Evolutionary conservation across 2,888 invertebrate species (phyloP).

Genomic region (Eledona agricola): DNA sequence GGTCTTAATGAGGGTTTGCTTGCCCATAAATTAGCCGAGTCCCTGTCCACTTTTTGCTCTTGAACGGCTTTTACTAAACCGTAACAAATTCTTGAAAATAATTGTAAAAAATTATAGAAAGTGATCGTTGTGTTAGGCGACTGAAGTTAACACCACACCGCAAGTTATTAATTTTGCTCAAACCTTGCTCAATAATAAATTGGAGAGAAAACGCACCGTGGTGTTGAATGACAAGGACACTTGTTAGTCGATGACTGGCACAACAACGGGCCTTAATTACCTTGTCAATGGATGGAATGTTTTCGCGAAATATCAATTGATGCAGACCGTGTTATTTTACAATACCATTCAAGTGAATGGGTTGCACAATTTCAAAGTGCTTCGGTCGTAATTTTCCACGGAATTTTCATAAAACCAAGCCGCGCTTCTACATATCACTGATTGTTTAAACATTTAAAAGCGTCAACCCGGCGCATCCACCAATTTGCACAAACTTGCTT

Average conservation of each 20-base stretch:
- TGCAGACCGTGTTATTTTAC: slow-evolving; percentile 9
- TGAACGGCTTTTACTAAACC: too few species aligned
- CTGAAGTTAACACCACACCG: too few species aligned
- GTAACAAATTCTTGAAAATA: too few species aligned
- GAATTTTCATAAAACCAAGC: too few species aligned
- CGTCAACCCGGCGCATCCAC: too few species aligned
- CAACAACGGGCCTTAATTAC: slow-evolving; percentile 36
- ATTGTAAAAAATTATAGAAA: too few species aligned
- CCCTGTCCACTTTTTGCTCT: slow-evolving; percentile 17
- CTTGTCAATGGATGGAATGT: slow-evolving; percentile 34
- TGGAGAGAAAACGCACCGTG: slow-evolving; percentile 28
- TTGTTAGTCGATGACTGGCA: slow-evolving; percentile 34
- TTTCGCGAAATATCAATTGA: slow-evolving; percentile 23
- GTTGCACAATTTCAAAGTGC: too few species aligned
- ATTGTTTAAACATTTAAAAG: too few species aligned
- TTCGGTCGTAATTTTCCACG: too few species aligned
- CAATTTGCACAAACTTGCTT: too few species aligned
- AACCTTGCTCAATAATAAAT: slow-evolving; percentile 22
- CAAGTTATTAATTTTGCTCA: slow-evolving; percentile 30
- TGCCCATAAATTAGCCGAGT: slow-evolving; percentile 12
- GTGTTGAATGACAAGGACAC: slow-evolving; percentile 38
- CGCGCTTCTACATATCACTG: too few species aligned
- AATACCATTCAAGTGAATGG: slow-evolving; percentile 4
- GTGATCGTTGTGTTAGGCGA: too few species aligned
- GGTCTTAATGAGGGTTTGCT: slow-evolving; percentile 17